phyloP scores from a whole-genome alignment of 2,113 vertebrate species.

The Actenoides hombroni region DNA sequence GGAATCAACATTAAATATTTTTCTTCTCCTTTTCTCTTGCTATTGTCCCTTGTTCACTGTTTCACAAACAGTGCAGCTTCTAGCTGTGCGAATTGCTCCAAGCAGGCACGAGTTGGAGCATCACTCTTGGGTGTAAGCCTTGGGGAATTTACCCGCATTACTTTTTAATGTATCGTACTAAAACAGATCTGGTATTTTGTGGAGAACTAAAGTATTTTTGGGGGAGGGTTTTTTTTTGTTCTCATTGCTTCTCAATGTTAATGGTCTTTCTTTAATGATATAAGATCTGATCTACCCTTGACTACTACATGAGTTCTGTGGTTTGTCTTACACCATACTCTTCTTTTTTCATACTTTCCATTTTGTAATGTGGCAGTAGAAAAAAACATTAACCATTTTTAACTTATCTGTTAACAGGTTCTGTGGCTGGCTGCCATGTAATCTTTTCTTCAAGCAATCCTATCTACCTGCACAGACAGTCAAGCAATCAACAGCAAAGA shows the following conservation, averaged over 20 bases:
- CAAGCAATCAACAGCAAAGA: constrained; percentile 77
- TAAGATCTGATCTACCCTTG: neutral
- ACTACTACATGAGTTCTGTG: neutral
- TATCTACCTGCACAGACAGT: constrained; percentile 69
- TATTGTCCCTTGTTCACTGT: neutral
- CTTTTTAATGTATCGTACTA: neutral
- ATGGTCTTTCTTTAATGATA: neutral
- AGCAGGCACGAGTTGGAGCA: neutral
- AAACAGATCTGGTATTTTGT: neutral
- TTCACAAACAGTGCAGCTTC: neutral
- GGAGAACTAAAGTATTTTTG: neutral
- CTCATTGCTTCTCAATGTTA: neutral
- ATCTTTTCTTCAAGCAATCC: constrained; percentile 64
- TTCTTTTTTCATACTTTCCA: constrained; percentile 33
- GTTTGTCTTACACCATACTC: neutral
- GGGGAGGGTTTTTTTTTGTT: neutral
- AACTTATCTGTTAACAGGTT: constrained; percentile 71
- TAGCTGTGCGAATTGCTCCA: neutral
- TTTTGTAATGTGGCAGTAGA: constrained; percentile 15
- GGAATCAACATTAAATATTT: neutral
- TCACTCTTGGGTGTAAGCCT: neutral
- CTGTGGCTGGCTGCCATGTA: constrained; percentile 35
- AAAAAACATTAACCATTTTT: constrained; percentile 41
- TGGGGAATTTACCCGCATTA: neutral
- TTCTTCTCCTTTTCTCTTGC: neutral